Conservation (phyloP, 2,113 vertebrate genomes). For the Pseudonaja textilis region DNA sequence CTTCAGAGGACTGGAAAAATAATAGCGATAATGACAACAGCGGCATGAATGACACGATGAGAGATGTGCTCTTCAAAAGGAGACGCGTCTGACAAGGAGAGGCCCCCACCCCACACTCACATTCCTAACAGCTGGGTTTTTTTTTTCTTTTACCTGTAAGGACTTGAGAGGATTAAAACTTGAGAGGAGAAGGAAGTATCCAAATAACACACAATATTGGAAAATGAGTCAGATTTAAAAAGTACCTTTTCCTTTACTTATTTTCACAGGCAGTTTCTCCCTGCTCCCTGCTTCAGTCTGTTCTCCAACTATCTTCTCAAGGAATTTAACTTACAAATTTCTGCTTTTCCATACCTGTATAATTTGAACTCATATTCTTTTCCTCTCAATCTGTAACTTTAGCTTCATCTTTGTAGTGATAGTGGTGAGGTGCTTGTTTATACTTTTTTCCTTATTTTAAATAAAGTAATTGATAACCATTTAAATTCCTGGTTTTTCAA, state of each 20-base stretch:
- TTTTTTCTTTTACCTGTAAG: neutral
- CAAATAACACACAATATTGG: neutral
- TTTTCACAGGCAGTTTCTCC: neutral
- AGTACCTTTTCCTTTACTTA: neutral
- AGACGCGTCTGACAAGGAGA: neutral
- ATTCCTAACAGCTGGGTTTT: neutral
- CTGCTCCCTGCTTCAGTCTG: neutral
- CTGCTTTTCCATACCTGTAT: slow-evolving; percentile 50
- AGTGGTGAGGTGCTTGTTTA: neutral
- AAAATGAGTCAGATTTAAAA: neutral
- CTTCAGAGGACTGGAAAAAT: neutral
- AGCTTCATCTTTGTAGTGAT: neutral
- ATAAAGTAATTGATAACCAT: neutral
- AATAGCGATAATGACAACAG: neutral
- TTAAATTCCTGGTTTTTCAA: neutral
- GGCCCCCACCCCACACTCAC: neutral
- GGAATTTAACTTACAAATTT: slow-evolving; percentile 42
- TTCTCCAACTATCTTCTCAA: neutral
- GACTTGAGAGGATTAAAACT: neutral
- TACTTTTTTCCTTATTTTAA: neutral
- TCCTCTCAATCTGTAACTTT: slow-evolving; percentile 4
- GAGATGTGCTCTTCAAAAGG: neutral
- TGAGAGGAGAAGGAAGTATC: neutral
- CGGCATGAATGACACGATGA: neutral
- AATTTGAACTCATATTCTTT: slow-evolving; percentile 23